Evolutionary conservation across 2,113 vertebrate species (phyloP), one percentile per base, ranked within the genome.

Genomic region (Rhagologus leucostigma): DNA sequence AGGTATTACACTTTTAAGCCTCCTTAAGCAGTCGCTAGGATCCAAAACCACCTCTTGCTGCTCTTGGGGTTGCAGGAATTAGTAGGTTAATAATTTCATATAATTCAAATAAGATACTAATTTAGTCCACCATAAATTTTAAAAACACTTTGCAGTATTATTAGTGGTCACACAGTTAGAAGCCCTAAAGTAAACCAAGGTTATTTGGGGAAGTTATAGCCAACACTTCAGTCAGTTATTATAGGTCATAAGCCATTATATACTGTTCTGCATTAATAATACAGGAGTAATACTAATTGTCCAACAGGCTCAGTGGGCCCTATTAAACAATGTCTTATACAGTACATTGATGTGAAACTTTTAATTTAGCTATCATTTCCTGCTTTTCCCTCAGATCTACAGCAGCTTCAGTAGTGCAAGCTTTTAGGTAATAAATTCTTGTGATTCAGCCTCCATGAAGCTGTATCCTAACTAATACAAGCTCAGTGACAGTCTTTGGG

Each of bases 261-360:
- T 92, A 89, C 84, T 89, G 76, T 92, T 90, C 90, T 84, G 76
- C 85, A 92, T 96, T 96, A 97, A 92, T 95, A 93, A 95, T 92
- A 87, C 83, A 90, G 47, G 37, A 94, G 85, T 78, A 90, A 71
- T 91, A 75, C 85, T 96, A 93, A 96, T 94, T 95, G 95, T 93
- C 79, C 83, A 94, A 75, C 75, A 81, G 73, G 44, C n/a, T 2
- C 92, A 86, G 64, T 77, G 92, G 86, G 85, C 95, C 92, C 69
- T 95, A 71, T 96, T 96, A 89, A 91, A 78, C 52, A 92, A 74
- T 84, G 68, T 63, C 75, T 96, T 93, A 63, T 83, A 63, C 47
- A 84, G 88, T 73, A 89, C 52, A 33, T 81, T 60, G 94, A 81
- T 96, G 81, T 80, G 56, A 92, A 93, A 89, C 76, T 88, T 88